These are phyloP conservation scores for Glyptemys insculpta DNA, from an alignment of 2,797 vertebrate species.

Conservation along the genomic window DNA sequence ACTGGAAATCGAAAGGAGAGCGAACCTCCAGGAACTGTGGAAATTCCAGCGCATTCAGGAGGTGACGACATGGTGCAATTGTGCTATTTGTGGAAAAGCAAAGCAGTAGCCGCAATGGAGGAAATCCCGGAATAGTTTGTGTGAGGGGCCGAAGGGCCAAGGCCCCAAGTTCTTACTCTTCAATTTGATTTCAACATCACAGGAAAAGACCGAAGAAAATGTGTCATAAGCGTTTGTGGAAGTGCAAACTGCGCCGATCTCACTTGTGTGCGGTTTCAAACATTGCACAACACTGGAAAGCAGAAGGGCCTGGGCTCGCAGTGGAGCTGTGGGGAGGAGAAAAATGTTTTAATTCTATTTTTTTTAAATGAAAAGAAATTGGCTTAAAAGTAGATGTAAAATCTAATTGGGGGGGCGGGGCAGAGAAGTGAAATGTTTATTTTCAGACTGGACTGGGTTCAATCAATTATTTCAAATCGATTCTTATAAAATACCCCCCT, in stretches of 20 bases:
- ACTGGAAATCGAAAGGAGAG: not conserved
- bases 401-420: not conserved
- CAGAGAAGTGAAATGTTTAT: not conserved
- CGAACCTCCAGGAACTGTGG: not conserved
- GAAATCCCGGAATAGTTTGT: not conserved
- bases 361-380: not conserved
- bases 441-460: not conserved
- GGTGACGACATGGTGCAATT: constrained; percentile 30
- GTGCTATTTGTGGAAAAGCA: not conserved
- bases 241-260: not conserved
- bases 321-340: not conserved
- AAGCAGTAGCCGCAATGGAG: not conserved
- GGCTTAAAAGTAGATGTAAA: not conserved
- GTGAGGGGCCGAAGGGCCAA: not conserved
- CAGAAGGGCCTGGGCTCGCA: not conserved
- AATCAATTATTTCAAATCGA: not conserved
- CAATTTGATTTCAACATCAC: not conserved
- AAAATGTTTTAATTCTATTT: not conserved
- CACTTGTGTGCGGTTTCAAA: not conserved
- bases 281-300: not conserved
- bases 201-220: not conserved
- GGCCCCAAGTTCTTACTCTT: not conserved
- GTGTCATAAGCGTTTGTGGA: not conserved
- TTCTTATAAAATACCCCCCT: not conserved
- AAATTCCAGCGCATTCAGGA: constrained; percentile 48